Percentiles rank a stretch among this genome's conserved stretches.
phyloP scores from a whole-genome alignment of 2,113 vertebrate genomes.

The pig (Sus scrofa) region DNA sequence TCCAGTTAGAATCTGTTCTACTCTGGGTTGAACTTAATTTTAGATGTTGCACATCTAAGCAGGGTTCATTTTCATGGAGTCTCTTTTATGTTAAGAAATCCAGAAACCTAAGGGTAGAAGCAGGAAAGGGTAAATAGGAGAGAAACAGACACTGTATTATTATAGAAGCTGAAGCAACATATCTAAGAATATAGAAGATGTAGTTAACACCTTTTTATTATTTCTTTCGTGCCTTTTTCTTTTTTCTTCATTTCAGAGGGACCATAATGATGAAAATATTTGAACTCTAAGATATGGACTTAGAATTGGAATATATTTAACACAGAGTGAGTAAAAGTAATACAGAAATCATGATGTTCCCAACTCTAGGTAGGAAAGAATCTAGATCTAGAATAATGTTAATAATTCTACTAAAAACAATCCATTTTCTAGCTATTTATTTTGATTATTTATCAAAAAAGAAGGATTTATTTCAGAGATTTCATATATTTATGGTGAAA shows the following conservation, averaged over 20 bases:
- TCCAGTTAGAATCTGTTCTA: not conserved
- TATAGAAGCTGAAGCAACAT: not conserved
- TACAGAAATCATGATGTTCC: fast-evolving
- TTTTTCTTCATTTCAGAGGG: not conserved
- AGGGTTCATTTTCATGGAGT: not conserved
- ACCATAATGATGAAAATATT: not conserved
- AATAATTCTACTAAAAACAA: not conserved
- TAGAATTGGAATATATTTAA: not conserved
- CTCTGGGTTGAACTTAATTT: not conserved
- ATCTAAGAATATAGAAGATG: not conserved
- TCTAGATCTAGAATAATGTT: not conserved
- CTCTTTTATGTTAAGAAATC: not conserved
- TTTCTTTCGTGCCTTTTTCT: conserved; percentile 20
- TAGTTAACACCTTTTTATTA: not conserved
- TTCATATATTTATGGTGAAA: not conserved
- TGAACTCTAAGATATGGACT: conserved; percentile 6
- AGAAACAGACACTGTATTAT: not conserved
- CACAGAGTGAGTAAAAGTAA: not conserved
- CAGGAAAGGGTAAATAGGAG: not conserved
- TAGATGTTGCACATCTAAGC: not conserved
- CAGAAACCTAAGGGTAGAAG: not conserved
- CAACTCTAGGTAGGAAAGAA: not conserved
- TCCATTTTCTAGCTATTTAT: not conserved
- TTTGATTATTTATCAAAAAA: not conserved
- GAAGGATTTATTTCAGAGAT: not conserved